Base-by-base conservation (phyloP, 2,888 invertebrate genomes). In the Brachyopa scutellaris region DNA sequence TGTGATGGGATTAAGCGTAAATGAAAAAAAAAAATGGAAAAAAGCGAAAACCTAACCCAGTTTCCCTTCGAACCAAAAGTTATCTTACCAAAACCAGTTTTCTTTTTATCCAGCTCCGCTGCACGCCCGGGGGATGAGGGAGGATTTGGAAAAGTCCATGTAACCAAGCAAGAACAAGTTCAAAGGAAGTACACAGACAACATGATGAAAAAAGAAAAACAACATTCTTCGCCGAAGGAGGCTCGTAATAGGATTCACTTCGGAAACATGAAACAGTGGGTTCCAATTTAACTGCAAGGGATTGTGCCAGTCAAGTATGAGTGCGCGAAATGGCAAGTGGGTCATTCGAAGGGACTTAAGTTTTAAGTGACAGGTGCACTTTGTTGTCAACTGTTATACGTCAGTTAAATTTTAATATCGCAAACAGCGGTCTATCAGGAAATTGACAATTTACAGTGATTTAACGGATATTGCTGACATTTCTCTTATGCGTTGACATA, bases 41-140 rank as follows among this genome's bases (percentile, higher is more conserved):
- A 55, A 36, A 62, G 17, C 11, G 26, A 62, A 51, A 74, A 80
- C 76, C 80, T 80, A 80, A 80, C 80, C 80, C 76, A 80, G 80
- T 76, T 80, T 80, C 80, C 80, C 80, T 80, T 76, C 80, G 59
- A 45, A 76, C 62, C 62, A 38, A 62, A 47, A 59, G 38, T 23
- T 47, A 21, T 19, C 47, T 47, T 31, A 19, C n/a, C 64, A n/a
- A 49, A 74, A 80, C 80, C 76, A 51, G 80, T 80, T 80, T 64
- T 13, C 21, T 11, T 49, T 49, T 49, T 51, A 33, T 64, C 62
- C 42, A 49, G 19, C 21, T 36, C 15, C 53, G 33, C n/a, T n/a
- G n/a, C n/a, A n/a, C n/a, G n/a, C n/a, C n/a, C 19, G 67, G 40
- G 7, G 47, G 38, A 49, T 57, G 31, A 11, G 13, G 17, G 11